Conservation (phyloP, 2,888 invertebrate genomes). For the Pelosia muscerda region DNA sequence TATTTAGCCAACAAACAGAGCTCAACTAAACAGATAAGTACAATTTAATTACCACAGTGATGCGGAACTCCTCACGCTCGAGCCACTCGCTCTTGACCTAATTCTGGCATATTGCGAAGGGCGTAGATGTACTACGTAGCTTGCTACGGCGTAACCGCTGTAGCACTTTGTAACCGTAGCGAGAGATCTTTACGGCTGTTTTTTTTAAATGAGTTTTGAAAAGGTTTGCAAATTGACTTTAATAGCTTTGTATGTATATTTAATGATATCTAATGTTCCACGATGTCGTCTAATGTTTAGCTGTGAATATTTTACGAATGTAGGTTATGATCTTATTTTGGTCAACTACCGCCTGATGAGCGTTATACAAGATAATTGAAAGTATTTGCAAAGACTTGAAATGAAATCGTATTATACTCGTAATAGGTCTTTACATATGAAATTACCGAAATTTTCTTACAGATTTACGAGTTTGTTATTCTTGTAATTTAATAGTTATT, state of each 20-base stretch:
- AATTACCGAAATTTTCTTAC: no score
- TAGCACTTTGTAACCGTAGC: slow-evolving; percentile 12
- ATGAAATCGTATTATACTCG: no score
- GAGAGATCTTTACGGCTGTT: background rate
- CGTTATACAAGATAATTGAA: no score
- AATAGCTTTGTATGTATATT: background rate
- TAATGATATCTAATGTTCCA: background rate
- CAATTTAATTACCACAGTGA: slow-evolving; percentile 31
- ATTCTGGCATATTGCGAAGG: slow-evolving; percentile 25
- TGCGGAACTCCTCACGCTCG: slow-evolving; percentile 22
- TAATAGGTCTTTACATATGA: no score
- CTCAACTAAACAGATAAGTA: slow-evolving; percentile 16
- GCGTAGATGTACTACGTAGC: slow-evolving; percentile 34
- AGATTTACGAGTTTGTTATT: no score
- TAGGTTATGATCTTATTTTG: background rate
- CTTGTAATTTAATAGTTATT: no score
- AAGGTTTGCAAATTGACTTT: background rate
- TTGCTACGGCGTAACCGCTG: slow-evolving; percentile 46
- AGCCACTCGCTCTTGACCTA: slow-evolving; percentile 42
- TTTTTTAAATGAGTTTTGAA: background rate
- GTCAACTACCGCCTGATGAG: no score
- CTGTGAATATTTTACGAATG: background rate
- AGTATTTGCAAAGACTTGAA: no score
- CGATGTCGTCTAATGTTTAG: background rate
- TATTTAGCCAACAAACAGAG: background rate